Percentiles rank a stretch among this genome's conserved stretches.
Evolutionary conservation across 1,140 invertebrate species (phyloP).

Genomic region (Rhynchophorus ferrugineus): DNA sequence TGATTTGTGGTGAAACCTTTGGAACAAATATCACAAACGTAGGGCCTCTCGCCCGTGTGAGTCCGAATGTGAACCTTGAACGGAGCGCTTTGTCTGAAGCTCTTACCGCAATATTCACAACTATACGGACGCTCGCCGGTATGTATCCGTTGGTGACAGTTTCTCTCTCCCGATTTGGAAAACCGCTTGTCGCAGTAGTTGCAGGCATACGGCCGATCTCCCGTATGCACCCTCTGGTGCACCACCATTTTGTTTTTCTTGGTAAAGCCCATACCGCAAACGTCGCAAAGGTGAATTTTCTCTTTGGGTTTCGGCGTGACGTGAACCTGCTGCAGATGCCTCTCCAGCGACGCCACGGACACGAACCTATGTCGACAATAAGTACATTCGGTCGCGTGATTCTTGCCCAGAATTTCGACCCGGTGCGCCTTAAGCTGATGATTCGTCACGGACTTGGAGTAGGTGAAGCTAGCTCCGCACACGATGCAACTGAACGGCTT

Average conservation of each 20-base stretch:
- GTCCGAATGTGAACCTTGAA: conserved; percentile 48
- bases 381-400: conserved; percentile 28
- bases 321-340: conserved; percentile 23
- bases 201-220: conserved; percentile 45
- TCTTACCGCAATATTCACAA: conserved; percentile 51
- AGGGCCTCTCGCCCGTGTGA: conserved; percentile 71
- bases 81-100: conserved; percentile 65
- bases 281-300: conserved; percentile 42
- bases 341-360: conserved; percentile 24
- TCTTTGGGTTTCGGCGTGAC: conserved; percentile 18
- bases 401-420: conserved; percentile 29
- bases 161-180: conserved; percentile 44
- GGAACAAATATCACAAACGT: conserved; percentile 59
- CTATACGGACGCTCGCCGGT: conserved; percentile 46
- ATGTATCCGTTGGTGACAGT: conserved; percentile 44
- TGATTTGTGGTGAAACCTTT: conserved; percentile 55
- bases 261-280: conserved; percentile 49
- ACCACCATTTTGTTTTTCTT: conserved; percentile 50
- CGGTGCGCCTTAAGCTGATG: conserved; percentile 30
- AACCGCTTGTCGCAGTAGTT: conserved; percentile 45
- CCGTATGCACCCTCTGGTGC: conserved; percentile 54
- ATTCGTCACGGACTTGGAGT: conserved; percentile 29
- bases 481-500: conserved; percentile 48
- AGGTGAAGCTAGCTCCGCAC: conserved; percentile 29
- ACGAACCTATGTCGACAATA: conserved; percentile 28